Percentiles rank a stretch among this genome's conserved stretches.
Evolutionary conservation across 2,113 vertebrate genomes (phyloP).

Genomic region (Odontesthes bonariensis): DNA sequence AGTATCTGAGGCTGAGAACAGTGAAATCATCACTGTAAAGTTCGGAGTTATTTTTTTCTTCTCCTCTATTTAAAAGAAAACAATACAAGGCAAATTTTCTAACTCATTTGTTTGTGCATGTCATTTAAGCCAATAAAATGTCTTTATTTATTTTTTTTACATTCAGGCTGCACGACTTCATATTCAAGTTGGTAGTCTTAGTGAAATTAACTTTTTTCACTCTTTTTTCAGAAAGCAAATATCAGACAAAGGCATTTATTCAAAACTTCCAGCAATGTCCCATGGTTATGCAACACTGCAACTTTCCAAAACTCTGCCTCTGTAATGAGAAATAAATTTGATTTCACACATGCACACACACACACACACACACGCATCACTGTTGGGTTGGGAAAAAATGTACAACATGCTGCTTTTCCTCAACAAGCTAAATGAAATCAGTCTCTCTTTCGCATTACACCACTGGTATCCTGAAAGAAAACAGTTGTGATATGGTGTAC

Average conservation of each 20-base stretch:
- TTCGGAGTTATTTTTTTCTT: not conserved
- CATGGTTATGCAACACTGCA: constrained; percentile 42
- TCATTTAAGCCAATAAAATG: constrained; percentile 30
- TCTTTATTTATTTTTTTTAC: not conserved
- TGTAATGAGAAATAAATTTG: constrained; percentile 74
- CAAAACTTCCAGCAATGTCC: constrained; percentile 31
- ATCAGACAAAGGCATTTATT: constrained; percentile 46
- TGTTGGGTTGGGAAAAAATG: constrained; percentile 37
- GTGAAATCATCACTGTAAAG: not conserved
- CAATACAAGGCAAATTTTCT: constrained; percentile 5
- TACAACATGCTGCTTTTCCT: constrained; percentile 20
- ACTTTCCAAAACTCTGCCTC: constrained; percentile 37
- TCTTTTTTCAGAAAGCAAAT: constrained; percentile 35
- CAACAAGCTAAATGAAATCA: constrained; percentile 52
- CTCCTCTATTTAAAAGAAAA: constrained; percentile 3
- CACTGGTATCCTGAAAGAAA: constrained; percentile 22
- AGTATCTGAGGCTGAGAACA: constrained; percentile 18
- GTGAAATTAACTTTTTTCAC: not conserved
- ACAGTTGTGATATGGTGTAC: not conserved
- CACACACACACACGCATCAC: constrained; percentile 50
- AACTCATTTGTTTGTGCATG: constrained; percentile 22
- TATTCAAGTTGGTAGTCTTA: constrained; percentile 15
- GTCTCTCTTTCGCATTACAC: constrained; percentile 30
- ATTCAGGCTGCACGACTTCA: not conserved
- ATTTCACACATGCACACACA: constrained; percentile 38